phyloP scores from a whole-genome alignment of 2,113 vertebrate species.

The Elephas maximus region DNA sequence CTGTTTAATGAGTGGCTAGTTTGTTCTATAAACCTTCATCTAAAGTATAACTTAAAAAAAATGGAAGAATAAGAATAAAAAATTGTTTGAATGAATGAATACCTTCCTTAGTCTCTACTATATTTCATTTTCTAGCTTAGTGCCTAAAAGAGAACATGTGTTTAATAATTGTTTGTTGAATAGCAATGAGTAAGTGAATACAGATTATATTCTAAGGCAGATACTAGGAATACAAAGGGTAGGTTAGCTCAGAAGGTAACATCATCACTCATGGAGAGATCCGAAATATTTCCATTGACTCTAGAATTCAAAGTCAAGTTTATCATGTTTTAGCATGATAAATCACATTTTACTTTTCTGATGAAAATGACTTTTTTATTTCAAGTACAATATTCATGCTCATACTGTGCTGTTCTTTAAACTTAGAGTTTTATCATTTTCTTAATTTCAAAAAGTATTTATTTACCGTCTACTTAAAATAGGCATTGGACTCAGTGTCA shows the following conservation, averaged over 20 bases:
- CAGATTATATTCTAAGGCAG: neutral
- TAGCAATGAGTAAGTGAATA: neutral
- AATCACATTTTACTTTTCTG: neutral
- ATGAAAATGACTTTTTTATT: conserved; percentile 12
- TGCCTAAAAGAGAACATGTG: neutral
- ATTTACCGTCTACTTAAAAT: neutral
- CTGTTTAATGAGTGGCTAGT: too few species aligned
- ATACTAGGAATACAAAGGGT: neutral
- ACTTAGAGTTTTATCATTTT: neutral
- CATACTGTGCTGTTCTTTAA: neutral
- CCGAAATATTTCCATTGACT: neutral
- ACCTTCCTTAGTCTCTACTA: neutral
- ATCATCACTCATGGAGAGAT: neutral
- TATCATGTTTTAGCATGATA: neutral
- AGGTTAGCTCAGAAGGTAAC: neutral
- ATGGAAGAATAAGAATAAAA: neutral
- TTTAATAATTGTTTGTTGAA: neutral
- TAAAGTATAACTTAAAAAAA: too few species aligned
- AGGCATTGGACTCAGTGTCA: neutral
- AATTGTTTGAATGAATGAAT: neutral
- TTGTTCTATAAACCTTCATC: too few species aligned
- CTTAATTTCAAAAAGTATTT: neutral
- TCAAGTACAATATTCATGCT: neutral
- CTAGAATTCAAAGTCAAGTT: neutral
- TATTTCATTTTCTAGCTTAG: neutral